Evolutionary conservation across 1,140 invertebrate genomes (phyloP), one percentile per base, ranked within the genome.

Genomic region (Gonatopus flavifemur): DNA sequence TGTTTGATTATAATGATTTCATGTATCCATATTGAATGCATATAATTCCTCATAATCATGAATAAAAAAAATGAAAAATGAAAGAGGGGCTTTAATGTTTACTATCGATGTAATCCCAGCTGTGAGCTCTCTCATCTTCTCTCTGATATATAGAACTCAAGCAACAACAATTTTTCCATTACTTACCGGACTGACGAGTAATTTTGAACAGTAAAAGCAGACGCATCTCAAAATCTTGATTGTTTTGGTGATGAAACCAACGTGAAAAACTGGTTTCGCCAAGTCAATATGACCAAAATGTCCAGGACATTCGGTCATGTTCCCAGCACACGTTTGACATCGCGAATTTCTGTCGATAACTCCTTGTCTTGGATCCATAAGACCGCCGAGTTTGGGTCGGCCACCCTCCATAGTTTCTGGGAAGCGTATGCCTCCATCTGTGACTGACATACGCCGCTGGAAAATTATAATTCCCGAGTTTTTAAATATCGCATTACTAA

Each of bases 211-310:
- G 70, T 93, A 98, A 72, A 98, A 98, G 72, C 96, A 99, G 13
- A 98, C 94, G 78, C 96, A 98, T 76, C 96, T 81, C 6, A 98
- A 76, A 45, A 98, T 88, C 81, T 99, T 99, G 32, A 99, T 93
- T 0, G 90, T 94, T 80, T 99, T 99, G 44, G 93, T 95, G 16
- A 99, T 83, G 70, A 98, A 99, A 37, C 96, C 97, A 71, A 98
- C 89, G 74, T 99, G 96, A 78, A 95, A 99, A 3, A 99, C 97
- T 18, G 98, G 98, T 77, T 99, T 99, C 1, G 96, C 90, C 39
- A 99, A 80, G 75, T 99, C 95, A 55, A 99, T 91, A 72, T 99
- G 98, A n/a, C 96, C 98, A 82, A 99, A 99, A 77, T 99, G 98
- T 1, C 98, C 98, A 13, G 96, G 95, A 77, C 98, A 99, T 75